Base-by-base conservation (phyloP, 2,113 vertebrate species). In the Ammodytes marinus region DNA sequence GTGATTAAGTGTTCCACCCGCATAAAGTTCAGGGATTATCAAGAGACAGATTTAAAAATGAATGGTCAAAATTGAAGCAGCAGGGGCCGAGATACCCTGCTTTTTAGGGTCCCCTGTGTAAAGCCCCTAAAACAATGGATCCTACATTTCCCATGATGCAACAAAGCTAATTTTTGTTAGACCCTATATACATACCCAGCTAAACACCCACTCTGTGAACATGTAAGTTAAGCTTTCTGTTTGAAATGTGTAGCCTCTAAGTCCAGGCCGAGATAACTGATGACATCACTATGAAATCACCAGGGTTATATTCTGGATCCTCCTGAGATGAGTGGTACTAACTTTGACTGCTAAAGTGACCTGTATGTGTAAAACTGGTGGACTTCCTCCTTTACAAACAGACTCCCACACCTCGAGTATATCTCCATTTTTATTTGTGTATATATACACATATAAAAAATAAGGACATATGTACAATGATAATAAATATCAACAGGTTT, bases 371-470 rank as follows among this genome's bases (percentile, higher is more conserved):
- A 50, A 37, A 47, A 63, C 4, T 4, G 3, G 6, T 5, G 3
- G 37, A 55, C 49, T 45, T 53, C 39, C 39, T 39, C 8, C 39
- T 59, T 7, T 73, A 46, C 5, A 87, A 71, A 81, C 3, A 71
- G 27, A 74, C 37, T 43, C 58, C 61, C 80, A 93, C 80, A 71
- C 69, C 63, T 49, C 14, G 69, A 55, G 73, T 87, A 92, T 91
- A 91, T 92, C 91, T 93, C 92, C 91, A 93, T 92, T 94, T 95
- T 96, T 96, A 96, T 96, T 96, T 85, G 93, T 94, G 94, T 94
- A 93, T 93, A 91, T 95, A 92, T 95, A 96, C 95, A 95, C 94
- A 95, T 95, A 95, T 96, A 95, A 96, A 95, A 96, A 95, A 96
- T 95, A 95, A 94, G 94, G 90, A 95, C 89, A 91, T 96, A 96